phyloP scores from a whole-genome alignment of 2,888 invertebrate genomes.

The Drosophila kuntzei region DNA sequence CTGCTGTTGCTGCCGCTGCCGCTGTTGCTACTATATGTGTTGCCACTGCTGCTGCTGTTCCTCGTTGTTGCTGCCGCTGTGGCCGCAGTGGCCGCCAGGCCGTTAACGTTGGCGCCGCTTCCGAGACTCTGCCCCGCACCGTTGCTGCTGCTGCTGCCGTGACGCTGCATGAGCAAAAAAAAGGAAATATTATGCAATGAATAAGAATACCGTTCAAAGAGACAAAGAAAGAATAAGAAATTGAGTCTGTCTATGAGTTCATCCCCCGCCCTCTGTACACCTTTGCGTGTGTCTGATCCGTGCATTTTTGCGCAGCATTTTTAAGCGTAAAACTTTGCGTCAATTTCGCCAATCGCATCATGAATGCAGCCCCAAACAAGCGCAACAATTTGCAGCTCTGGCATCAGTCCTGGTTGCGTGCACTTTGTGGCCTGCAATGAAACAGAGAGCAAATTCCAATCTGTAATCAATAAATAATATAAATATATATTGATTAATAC shows the following conservation, averaged over 20 bases:
- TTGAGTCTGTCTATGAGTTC: background rate
- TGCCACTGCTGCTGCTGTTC: slow-evolving; percentile 36
- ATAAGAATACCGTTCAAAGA: background rate
- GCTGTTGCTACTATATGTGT: slow-evolving; percentile 19
- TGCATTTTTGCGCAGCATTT: slow-evolving; percentile 79
- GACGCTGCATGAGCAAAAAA: slow-evolving; percentile 60
- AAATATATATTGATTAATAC: no score
- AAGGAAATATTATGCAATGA: background rate
- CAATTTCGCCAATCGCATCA: slow-evolving; percentile 84
- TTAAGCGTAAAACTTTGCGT: slow-evolving; percentile 82
- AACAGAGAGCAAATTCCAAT: background rate
- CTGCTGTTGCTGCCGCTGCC: slow-evolving; percentile 30
- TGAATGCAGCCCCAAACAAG: slow-evolving; percentile 58
- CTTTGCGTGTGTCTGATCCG: slow-evolving; percentile 66
- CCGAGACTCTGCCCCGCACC: slow-evolving; percentile 51
- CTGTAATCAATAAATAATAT: background rate
- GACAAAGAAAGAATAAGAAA: background rate
- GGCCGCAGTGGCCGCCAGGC: slow-evolving; percentile 70
- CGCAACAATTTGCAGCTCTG: slow-evolving; percentile 29
- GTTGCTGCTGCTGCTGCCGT: slow-evolving; percentile 75
- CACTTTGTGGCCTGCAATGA: slow-evolving; percentile 35
- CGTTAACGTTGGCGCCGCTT: slow-evolving; percentile 55
- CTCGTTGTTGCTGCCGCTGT: slow-evolving; percentile 30
- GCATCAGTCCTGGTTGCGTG: slow-evolving; percentile 15
- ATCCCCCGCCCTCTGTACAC: slow-evolving; percentile 24